Evolutionary conservation across 2,113 vertebrate species (phyloP), one percentile per base, ranked within the genome.

Genomic region (Camelus dromedarius): DNA sequence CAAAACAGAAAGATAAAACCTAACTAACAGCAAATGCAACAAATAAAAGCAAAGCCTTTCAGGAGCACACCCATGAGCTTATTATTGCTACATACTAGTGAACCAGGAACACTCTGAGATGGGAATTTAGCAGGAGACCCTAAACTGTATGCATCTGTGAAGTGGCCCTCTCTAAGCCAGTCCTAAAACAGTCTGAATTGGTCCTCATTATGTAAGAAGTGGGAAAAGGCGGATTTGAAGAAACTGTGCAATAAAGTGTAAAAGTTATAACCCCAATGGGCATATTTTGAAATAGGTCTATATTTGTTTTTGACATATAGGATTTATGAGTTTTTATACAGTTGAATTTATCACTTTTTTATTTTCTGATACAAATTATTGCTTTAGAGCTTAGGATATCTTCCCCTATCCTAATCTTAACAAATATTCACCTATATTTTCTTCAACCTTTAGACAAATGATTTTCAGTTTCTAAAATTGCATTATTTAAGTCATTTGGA

Each of bases 391-490:
- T 93, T n/a, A 64, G 54, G 50, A 76, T 82, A 58, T 50, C 88
- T 38, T 91, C 88, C 16, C 22, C 35, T 6, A 48, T 3, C 48
- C 28, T n/a, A 76, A 22, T 73, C 18, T 90, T 83, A 64, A 64
- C 4, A 56, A 93, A 86, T 48, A 89, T 48, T 62, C 26, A 75
- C 22, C 35, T 92, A 35, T 67, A 62, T 62, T 84, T 91, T 89
- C 26, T 67, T 50, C 52, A 81, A 38, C 8, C 28, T 70, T 86
- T 92, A 89, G 62, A 72, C 80, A 88, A 93, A 79, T 77, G 2
- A 56, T 72, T 96, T 94, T 56, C 46, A 30, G 42, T 50, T 93
- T 90, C 84, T 92, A 46, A 19, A 76, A 20, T 75, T 72, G 52
- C 46, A 77, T 88, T 52, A 73, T 60, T 87, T 52, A 73, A 56